Base-by-base conservation (phyloP, 2,113 vertebrate genomes). In the Lepus europaeus region DNA sequence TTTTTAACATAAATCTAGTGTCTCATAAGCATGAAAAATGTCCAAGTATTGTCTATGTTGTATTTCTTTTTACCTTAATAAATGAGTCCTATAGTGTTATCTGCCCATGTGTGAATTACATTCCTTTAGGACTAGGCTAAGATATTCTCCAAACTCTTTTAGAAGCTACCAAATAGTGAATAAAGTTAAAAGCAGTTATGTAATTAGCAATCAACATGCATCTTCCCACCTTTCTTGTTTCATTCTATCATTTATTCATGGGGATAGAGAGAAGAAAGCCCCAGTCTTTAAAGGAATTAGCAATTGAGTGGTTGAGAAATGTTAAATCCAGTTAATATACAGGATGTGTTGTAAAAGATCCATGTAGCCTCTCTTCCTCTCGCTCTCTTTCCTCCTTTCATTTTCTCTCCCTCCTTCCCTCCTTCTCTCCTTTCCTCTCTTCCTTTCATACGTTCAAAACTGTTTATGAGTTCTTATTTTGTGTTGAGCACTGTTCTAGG, bases 21-120 rank as follows among this genome's bases (percentile, higher is more conserved):
- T 89, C 81, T 76, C 94, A 64, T 95, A 96, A 77, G 36, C 39
- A 89, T 85, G 70, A 96, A 96, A 90, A 95, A 96, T 89, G 29
- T 3, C 17, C 33, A 74, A 87, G 6, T 80, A 93, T 81, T 94
- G 96, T 91, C 36, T 27, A 45, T 59, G 27, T 45, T 87, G 22
- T 93, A 69, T 92, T 96, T 77, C 36, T 94, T 87, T 59, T 91
- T 95, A 27, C 68, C 31, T 94, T 91, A 95, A 90, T 19, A 95
- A 93, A 53, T 64, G 11, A 89, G 3, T 70, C 25, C 39, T 87
- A 63, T 25, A 66, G 39, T 92, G 16, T 73, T 74, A 68, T 45
- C 36, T 80, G 59, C 79, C 49, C 89, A 0, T 56, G 7, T 78
- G 7, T 88, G 66, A 56, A 95, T 83, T 95, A 95, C 49, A 31